phyloP scores from a whole-genome alignment of 2,888 invertebrate genomes.

The Acanthococcus lagerstroemiae region DNA sequence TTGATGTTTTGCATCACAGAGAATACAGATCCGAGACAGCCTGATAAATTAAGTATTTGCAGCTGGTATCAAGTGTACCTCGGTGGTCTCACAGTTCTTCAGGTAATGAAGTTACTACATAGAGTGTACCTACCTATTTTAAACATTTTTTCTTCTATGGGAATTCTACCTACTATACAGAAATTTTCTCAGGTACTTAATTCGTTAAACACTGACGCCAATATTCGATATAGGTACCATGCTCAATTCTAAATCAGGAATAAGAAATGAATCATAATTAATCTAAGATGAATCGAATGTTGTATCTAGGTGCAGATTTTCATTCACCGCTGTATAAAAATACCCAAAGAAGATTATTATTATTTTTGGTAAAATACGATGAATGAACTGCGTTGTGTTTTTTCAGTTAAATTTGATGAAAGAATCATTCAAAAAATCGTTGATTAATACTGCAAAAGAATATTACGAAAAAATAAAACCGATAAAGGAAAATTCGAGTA shows the following conservation, averaged over 20 bases:
- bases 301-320: too few relatives aligned
- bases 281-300: too few relatives aligned
- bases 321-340: too few relatives aligned
- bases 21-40: not conserved
- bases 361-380: not conserved
- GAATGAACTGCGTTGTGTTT: not conserved
- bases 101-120: too few relatives aligned
- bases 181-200: too few relatives aligned
- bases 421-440: not conserved
- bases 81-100: not conserved
- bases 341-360: not conserved
- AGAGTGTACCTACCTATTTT: too few relatives aligned
- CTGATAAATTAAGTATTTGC: not conserved
- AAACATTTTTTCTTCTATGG: too few relatives aligned
- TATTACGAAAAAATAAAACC: conserved; percentile 1
- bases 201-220: too few relatives aligned
- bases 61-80: not conserved
- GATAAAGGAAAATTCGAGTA: conserved; percentile 7
- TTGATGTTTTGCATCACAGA: not conserved
- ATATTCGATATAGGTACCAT: too few relatives aligned
- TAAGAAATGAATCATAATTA: too few relatives aligned
- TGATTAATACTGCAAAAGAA: not conserved
- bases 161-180: too few relatives aligned
- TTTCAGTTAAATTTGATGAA: conserved; percentile 3
- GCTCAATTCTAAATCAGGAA: too few relatives aligned